Percentiles rank a stretch among this genome's conserved stretches.
These are phyloP conservation scores for Dysmachus trigonus DNA, from an alignment of 2,888 invertebrate species.

Conservation along the genomic window DNA sequence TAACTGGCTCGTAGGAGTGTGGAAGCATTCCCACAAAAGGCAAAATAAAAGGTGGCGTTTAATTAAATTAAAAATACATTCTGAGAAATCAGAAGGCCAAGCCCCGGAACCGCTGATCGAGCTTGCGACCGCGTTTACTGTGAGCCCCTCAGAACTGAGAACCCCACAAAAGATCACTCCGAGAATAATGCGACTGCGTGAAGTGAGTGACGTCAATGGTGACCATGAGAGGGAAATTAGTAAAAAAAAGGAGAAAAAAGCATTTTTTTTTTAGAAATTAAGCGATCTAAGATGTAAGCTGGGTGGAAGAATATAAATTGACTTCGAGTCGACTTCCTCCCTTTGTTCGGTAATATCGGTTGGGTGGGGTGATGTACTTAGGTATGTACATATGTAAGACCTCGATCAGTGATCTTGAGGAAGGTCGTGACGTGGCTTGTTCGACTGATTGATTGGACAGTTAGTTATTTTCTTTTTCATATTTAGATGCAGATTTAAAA, in stretches of 20 bases:
- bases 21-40: neutral
- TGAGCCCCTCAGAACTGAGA: neutral
- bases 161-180: neutral
- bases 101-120: neutral
- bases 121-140: neutral
- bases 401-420: neutral
- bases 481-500: neutral
- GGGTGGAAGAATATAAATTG: slow-evolving; percentile 1
- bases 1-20: neutral
- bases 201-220: slow-evolving; percentile 8
- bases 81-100: neutral
- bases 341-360: neutral
- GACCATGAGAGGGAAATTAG: slow-evolving; percentile 17
- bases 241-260: slow-evolving; percentile 10
- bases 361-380: neutral
- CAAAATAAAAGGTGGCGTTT: neutral
- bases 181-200: neutral
- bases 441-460: neutral
- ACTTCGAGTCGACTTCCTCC: neutral
- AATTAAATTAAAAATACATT: slow-evolving; percentile 23
- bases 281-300: neutral
- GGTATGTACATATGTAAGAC: neutral
- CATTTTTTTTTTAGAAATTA: neutral
- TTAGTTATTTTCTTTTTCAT: neutral
- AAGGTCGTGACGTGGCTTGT: neutral